Evolutionary conservation across 1,140 invertebrate species (phyloP), one percentile per base, ranked within the genome.

Genomic region (Rhyzopertha dominica): DNA sequence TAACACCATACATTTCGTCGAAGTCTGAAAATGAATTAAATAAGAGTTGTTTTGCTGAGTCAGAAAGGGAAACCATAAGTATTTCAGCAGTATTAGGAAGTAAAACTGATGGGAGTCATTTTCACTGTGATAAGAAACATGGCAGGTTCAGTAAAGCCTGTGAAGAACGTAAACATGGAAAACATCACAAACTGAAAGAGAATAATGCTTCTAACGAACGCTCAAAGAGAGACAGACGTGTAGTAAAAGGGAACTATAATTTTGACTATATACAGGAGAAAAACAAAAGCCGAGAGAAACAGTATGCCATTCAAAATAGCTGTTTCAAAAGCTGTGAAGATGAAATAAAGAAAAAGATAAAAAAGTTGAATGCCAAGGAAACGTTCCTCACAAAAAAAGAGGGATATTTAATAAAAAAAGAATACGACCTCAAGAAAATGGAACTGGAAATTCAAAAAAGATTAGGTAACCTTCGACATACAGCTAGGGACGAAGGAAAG

Each of bases 211-310:
- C n/a, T 28, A 28, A 40, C 38, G 31, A 28, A 28, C 17, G 28
- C 7, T 12, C 13, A 18, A 18, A n/a, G 10, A 5, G 20, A 28
- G 25, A 40, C 38, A 40, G 31, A 25, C 38, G 17, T 18, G 17
- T 14, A 16, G 24, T 24, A 10, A 34, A 44, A 19, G 30, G 16
- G 37, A 20, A 24, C 29, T 13, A 20, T 18, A 46, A 46, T 28
- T 46, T 23, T 46, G 39, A 39, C 18, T 32, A 24, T 43, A 46
- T 38, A 38, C 43, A 36, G n/a, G 28, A 44, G 12, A 35, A 44
- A 25, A 44, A 44, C 37, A 31, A 44, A 35, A 45, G 3, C 37
- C 12, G 12, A 32, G 9, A 4, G n/a, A 13, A 30, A 30, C 4
- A 30, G 16, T 17, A 32, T 32, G 9, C 19, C 10, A 4, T 17